Evolutionary conservation across 2,113 vertebrate species (phyloP).

Genomic region (Sorex araneus): DNA sequence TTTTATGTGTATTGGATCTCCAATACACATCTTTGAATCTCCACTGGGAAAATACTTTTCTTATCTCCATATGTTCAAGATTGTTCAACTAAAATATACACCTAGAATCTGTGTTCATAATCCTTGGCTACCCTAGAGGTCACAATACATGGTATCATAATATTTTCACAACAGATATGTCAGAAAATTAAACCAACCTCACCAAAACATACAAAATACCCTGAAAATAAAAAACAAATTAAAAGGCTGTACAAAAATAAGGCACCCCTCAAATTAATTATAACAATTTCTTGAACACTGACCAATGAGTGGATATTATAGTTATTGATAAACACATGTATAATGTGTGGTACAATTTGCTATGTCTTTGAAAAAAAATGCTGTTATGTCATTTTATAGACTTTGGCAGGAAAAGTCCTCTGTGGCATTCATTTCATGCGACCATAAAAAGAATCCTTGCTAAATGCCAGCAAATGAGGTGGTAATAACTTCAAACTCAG

Average conservation of each 20-base stretch:
- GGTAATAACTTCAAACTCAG: slow-evolving; percentile 58
- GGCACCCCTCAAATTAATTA: slow-evolving; percentile 33
- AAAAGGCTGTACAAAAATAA: neutral
- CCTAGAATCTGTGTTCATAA: neutral
- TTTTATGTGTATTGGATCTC: neutral
- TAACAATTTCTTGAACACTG: neutral
- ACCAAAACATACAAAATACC: neutral
- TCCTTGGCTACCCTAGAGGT: neutral
- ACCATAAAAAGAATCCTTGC: slow-evolving; percentile 67
- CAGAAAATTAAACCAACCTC: slow-evolving; percentile 19
- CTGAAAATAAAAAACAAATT: too few relatives aligned
- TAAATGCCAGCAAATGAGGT: slow-evolving; percentile 70
- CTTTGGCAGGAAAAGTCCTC: slow-evolving; percentile 45
- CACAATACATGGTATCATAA: neutral
- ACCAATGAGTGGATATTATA: neutral
- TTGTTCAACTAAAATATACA: neutral
- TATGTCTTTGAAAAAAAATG: slow-evolving; percentile 23
- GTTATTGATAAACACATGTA: neutral
- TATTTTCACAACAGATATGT: neutral
- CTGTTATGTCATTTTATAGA: slow-evolving; percentile 56
- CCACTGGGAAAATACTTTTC: neutral
- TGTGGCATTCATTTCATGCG: slow-evolving; percentile 32
- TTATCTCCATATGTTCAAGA: neutral
- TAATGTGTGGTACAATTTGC: neutral
- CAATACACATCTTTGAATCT: neutral